Evolutionary conservation across 2,888 invertebrate genomes (phyloP), one percentile per base, ranked within the genome.

Genomic region (Nephrotoma flavescens): DNA sequence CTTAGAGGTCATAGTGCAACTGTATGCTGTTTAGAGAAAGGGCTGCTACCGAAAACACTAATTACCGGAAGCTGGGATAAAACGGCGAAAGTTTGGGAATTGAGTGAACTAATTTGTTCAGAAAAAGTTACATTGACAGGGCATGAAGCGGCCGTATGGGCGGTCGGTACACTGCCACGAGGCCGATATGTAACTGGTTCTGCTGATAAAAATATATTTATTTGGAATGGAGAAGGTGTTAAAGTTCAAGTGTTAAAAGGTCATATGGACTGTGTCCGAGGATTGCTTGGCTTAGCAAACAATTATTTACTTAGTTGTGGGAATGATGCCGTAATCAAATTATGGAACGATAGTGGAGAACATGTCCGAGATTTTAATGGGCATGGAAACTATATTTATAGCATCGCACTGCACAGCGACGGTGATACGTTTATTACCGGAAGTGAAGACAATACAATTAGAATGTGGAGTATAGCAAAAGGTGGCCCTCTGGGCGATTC

Each of bases 51-150:
- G 86, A 94, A 93, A 86, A 92, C 94, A 9, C 92, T 97, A 89
- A 91, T 96, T 86, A 97, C 97, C 90, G 96, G 97, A 83, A 98
- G 98, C 85, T 99, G 99, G 98, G 99, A 99, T 90, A 94, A 94
- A 88, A 96, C 96, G 4, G 97, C 96, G 0, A 95, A 96, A 89
- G 92, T 97, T 85, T 99, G 99, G 98, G 92, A 92, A 86, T 88
- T 96, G 3, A 93, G 92, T 87, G 91, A 93, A 12, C 92, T 92
- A 6, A 91, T 94, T 1, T 91, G 93, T 42, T 92, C 93, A 86
- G 90, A 92, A 42, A 90, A 94, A 83, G 90, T 93, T 87, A 94
- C 94, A 0, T 92, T 96, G 7, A 92, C 93, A 87, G 96, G 96
- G 0, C 97, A 97, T 89, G 93, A 94, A 88, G 96, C 96, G 12